These are phyloP conservation scores for Cyclargus thomasi DNA, from an alignment of 1,140 invertebrate species.

Conservation along the genomic window DNA sequence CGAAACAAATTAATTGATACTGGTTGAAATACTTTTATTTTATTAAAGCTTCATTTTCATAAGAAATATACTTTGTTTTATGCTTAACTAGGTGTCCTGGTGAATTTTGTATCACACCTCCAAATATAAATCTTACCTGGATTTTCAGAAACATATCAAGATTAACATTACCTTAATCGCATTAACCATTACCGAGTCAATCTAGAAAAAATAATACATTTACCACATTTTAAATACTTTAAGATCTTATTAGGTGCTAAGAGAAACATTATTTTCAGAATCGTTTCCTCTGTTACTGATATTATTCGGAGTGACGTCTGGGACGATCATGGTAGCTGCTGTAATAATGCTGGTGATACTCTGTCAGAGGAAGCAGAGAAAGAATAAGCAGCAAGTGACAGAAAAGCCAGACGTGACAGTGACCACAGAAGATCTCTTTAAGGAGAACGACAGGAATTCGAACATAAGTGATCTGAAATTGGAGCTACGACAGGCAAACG, in stretches of 20 bases:
- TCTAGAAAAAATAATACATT: too few species aligned
- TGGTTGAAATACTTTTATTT: too few species aligned
- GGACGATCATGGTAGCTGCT: constrained; percentile 79
- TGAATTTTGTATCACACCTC: too few species aligned
- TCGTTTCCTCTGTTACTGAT: constrained; percentile 80
- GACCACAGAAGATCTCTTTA: constrained; percentile 85
- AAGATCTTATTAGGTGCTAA: not conserved
- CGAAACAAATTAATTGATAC: too few species aligned
- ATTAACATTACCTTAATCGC: too few species aligned
- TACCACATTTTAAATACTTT: too few species aligned
- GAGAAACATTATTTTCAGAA: constrained; percentile 69
- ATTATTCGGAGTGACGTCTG: constrained; percentile 79
- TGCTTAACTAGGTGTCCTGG: too few species aligned
- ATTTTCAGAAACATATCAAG: too few species aligned
- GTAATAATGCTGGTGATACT: constrained; percentile 80
- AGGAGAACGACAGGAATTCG: constrained; percentile 90
- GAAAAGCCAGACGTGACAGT: constrained; percentile 72
- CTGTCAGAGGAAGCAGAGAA: constrained; percentile 77
- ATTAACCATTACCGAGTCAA: too few species aligned
- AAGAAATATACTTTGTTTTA: too few species aligned
- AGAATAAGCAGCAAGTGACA: constrained; percentile 58
- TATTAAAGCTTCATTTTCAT: too few species aligned
- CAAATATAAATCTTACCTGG: too few species aligned
- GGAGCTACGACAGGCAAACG: constrained; percentile 84
- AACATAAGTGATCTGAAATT: constrained; percentile 93